Percentiles rank a stretch among this genome's conserved stretches.
Conservation (phyloP, 2,888 invertebrate genomes). For the Julus scandinavius region DNA sequence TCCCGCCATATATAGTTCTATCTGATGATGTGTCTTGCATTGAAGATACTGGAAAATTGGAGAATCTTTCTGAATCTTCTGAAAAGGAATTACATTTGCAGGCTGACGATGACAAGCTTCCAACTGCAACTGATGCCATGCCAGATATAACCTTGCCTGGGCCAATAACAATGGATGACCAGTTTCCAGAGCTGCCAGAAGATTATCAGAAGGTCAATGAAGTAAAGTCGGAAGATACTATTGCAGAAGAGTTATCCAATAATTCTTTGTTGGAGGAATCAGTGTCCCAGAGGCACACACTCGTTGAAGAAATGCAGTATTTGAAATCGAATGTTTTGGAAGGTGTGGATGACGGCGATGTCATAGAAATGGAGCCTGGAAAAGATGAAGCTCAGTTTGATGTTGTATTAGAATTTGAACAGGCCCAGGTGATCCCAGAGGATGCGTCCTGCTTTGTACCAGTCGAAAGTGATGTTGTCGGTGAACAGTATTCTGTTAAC, state of each 20-base stretch:
- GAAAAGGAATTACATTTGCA: too few species aligned
- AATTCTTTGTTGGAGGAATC: not conserved
- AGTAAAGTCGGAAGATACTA: too few species aligned
- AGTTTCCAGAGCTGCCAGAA: too few species aligned
- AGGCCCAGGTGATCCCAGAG: not conserved
- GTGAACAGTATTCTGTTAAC: not conserved
- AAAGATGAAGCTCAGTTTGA: not conserved
- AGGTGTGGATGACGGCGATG: not conserved
- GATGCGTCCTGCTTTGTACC: not conserved
- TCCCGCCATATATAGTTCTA: not conserved
- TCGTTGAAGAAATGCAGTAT: not conserved
- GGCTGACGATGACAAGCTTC: not conserved
- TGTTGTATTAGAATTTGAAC: not conserved
- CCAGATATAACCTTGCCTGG: too few species aligned
- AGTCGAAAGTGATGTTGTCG: not conserved
- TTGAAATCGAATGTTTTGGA: not conserved
- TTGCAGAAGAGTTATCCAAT: too few species aligned
- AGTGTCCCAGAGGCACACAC: not conserved
- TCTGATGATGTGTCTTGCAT: not conserved
- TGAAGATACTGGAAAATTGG: too few species aligned
- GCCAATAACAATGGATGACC: too few species aligned
- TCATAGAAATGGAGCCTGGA: not conserved
- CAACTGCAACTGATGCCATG: too few species aligned
- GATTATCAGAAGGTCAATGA: not conserved
- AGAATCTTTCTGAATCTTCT: too few species aligned